Conservation (phyloP, 92 coral and sea anemone genomes). For the Diadumene lineata region DNA sequence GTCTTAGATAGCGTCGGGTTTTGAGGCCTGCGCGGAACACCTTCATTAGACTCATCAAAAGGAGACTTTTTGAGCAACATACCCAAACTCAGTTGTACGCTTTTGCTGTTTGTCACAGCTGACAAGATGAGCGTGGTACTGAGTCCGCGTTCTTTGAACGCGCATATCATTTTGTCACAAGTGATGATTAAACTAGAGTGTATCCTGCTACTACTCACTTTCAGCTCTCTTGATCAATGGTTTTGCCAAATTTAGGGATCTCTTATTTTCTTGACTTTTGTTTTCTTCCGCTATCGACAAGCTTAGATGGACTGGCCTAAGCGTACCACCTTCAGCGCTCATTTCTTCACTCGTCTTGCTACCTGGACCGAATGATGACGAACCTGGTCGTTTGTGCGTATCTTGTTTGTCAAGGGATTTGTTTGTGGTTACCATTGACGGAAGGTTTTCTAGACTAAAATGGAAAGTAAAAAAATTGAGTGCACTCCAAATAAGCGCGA, state of each 20-base stretch:
- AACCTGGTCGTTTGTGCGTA: background rate
- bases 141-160: too few species aligned
- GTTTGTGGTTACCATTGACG: conserved; percentile 10
- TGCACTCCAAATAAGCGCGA: too few species aligned
- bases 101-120: too few species aligned
- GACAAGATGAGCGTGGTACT: too few species aligned
- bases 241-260: background rate
- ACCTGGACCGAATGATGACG: background rate
- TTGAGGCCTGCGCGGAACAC: too few species aligned
- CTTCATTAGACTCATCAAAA: too few species aligned
- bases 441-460: conserved; percentile 35
- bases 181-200: too few species aligned
- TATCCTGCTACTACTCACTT: background rate
- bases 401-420: background rate
- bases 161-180: too few species aligned
- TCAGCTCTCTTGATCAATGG: background rate
- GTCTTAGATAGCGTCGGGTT: too few species aligned
- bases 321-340: background rate
- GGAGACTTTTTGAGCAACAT: too few species aligned
- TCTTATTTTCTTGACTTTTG: background rate
- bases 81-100: too few species aligned
- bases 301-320: background rate
- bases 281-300: background rate
- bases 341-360: background rate
- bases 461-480: too few species aligned